phyloP scores from a whole-genome alignment of 2,797 vertebrate species.

The Mormyrus proboscirostris region DNA sequence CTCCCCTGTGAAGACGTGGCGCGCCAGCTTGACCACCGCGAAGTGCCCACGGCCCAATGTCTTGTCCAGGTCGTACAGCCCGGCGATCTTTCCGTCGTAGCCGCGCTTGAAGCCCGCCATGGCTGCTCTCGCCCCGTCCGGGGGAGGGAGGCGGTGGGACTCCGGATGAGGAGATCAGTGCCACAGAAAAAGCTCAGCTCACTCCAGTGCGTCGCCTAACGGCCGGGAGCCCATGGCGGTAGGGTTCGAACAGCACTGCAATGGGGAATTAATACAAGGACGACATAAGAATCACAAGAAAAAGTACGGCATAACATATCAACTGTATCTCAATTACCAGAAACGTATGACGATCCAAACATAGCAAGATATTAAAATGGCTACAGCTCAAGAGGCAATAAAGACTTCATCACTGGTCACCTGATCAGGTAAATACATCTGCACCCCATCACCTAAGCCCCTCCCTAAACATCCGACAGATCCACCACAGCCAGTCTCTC shows the following conservation, averaged over 20 bases:
- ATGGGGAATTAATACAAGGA: constrained; percentile 28
- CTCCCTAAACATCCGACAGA: background rate
- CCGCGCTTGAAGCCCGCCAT: constrained; percentile 78
- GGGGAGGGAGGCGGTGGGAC: background rate
- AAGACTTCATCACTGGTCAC: background rate
- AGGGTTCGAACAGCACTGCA: constrained; percentile 49
- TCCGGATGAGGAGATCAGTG: constrained; percentile 24
- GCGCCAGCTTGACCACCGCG: constrained; percentile 74
- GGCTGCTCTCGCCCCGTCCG: constrained; percentile 21
- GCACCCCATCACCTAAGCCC: background rate
- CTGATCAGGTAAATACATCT: background rate
- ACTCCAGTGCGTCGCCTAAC: constrained; percentile 51
- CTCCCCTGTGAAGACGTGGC: constrained; percentile 75
- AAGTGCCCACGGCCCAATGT: constrained; percentile 75
- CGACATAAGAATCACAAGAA: background rate
- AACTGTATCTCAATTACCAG: background rate
- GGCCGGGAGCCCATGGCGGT: constrained; percentile 53
- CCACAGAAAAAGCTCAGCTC: constrained; percentile 28
- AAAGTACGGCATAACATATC: background rate
- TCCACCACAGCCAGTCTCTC: background rate
- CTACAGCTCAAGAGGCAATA: background rate
- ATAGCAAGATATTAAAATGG: background rate
- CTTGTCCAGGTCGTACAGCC: constrained; percentile 75
- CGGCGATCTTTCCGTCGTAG: constrained; percentile 79
- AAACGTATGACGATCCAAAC: background rate